Conservation (phyloP, 2,113 vertebrate genomes). For the Chamaetylas fuelleborni region DNA sequence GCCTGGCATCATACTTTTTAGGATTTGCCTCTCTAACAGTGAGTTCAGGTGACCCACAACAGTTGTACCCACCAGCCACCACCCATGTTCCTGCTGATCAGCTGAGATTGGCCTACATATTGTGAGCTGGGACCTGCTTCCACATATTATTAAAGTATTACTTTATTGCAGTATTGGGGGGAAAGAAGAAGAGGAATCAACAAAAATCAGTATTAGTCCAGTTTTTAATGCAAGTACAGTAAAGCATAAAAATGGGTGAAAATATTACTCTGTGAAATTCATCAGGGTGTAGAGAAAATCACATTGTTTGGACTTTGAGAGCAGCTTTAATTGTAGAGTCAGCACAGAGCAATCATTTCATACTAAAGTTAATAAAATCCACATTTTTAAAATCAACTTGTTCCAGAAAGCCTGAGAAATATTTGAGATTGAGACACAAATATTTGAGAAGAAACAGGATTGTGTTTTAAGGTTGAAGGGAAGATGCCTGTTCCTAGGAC, state of each 20-base stretch:
- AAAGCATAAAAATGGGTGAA: not conserved
- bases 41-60: accelerated
- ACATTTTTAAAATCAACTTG: not conserved
- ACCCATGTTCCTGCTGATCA: not conserved
- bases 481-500: not conserved
- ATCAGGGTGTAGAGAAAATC: not conserved
- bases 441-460: not conserved
- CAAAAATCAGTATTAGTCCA: not conserved
- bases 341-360: not conserved
- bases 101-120: not conserved
- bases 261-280: not conserved
- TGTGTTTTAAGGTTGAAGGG: not conserved
- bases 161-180: not conserved
- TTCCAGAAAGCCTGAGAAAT: not conserved
- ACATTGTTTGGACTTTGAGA: not conserved
- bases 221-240: not conserved
- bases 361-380: not conserved
- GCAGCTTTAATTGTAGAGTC: not conserved
- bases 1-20: not conserved
- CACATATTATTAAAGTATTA: not conserved
- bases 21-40: not conserved
- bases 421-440: not conserved
- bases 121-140: not conserved
- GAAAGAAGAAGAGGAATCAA: not conserved
- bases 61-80: not conserved